phyloP scores from a whole-genome alignment of 2,888 invertebrate genomes.

The Drosophila longiperda region DNA sequence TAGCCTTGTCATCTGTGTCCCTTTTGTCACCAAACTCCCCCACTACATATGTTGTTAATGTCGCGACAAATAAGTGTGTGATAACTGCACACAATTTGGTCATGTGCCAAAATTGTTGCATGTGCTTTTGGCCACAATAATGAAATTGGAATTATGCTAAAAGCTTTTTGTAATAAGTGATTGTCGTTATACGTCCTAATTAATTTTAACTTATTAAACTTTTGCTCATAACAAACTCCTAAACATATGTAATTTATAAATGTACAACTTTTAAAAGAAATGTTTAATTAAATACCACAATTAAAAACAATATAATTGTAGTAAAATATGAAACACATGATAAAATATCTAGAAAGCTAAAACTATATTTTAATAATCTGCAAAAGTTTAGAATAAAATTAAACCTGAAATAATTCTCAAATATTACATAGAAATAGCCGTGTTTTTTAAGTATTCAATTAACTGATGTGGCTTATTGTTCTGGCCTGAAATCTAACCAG shows the following conservation, averaged over 20 bases:
- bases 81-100: conserved; percentile 63
- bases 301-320: not conserved
- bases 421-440: not conserved
- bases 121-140: conserved; percentile 27
- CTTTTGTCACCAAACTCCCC: not conserved
- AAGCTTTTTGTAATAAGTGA: conserved; percentile 26
- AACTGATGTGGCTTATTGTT: not conserved
- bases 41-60: conserved; percentile 16
- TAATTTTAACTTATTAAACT: not conserved
- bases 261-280: not conserved
- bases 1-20: conserved; percentile 62
- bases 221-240: not conserved
- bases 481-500: conserved; percentile 32
- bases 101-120: conserved; percentile 42
- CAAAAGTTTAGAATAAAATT: not conserved
- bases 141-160: conserved; percentile 47
- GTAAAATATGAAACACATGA: not conserved
- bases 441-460: not conserved
- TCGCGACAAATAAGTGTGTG: conserved; percentile 67
- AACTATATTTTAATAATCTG: not conserved
- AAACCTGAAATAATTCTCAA: not conserved
- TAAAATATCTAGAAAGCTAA: not conserved
- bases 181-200: not conserved
- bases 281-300: not conserved
- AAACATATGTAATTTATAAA: not conserved